Base-by-base conservation (phyloP, 2,797 vertebrate genomes). In the Mastacembelus armatus region DNA sequence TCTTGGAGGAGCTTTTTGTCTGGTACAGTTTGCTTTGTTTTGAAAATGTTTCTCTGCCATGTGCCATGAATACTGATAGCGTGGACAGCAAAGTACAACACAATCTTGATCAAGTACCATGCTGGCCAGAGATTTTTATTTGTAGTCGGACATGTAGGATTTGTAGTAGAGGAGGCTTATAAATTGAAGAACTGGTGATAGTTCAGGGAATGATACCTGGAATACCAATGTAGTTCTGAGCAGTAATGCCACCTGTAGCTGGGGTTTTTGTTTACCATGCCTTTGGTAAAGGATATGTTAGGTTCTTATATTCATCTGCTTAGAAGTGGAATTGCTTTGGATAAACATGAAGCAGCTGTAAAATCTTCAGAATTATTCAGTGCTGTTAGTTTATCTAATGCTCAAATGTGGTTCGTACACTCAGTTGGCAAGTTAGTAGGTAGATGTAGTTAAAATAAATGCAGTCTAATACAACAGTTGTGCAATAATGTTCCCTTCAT, bases 11-110 rank as follows among this genome's bases (percentile, higher is more conserved):
- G 38, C 33, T 65, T 72, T 72, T 57, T 55, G 51, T 64, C 69
- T 69, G 58, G 51, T 67, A 67, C 56, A 50, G 50, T 72, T n/a
- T 26, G 63, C 76, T 88, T 85, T 81, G 77, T 86, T 87, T 79
- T 55, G 35, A 71, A 79, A 73, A 74, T 32, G 49, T 55, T n/a
- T 60, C 57, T 72, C 27, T 65, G 51, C 21, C 26, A 32, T 63
- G 58, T 59, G 45, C 40, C 40, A 35, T 70, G 82, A 87, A 87
- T 87, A 80, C 82, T 67, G 73, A 78, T 81, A 10, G n/a, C 3
- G 18, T 11, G 21, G 24, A 19, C 27, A 58, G 54, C 18, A 19
- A 64, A 42, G 68, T 55, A 44, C 42, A 52, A 47, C 57, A 72
- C 45, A 64, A 78, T 80, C 70, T 71, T 70, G 58, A 79, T 75